Conservation (phyloP, 2,888 invertebrate species). For the Polymixis flavicincta region DNA sequence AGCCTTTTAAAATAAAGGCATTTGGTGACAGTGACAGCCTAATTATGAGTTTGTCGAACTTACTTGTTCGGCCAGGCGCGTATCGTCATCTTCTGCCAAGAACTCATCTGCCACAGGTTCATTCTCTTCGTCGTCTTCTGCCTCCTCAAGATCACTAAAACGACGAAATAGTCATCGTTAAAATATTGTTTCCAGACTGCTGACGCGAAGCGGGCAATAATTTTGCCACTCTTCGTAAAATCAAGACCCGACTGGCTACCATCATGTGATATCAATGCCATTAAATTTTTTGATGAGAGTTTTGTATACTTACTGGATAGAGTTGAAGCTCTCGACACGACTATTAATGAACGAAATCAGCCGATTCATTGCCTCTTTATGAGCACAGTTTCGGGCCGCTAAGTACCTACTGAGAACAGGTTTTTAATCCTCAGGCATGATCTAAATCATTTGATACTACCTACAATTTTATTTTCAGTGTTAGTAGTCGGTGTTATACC, state of each 20-base stretch:
- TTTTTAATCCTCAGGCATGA: slow-evolving; percentile 8
- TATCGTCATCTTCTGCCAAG: slow-evolving; percentile 66
- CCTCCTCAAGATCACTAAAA: slow-evolving; percentile 74
- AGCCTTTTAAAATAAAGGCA: not conserved
- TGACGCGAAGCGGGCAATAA: not conserved
- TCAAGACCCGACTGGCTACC: not conserved
- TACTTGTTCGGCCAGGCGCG: slow-evolving; percentile 67
- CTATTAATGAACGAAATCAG: slow-evolving; percentile 21
- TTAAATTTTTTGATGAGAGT: not conserved
- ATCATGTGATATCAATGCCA: not conserved
- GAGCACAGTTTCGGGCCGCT: slow-evolving; percentile 7
- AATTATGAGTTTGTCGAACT: slow-evolving; percentile 5
- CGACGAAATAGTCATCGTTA: not conserved
- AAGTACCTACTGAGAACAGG: slow-evolving; percentile 20
- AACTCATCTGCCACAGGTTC: slow-evolving; percentile 69
- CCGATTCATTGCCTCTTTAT: slow-evolving; percentile 10
- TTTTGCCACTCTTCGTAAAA: not conserved
- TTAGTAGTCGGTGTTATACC: not conserved
- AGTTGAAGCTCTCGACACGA: slow-evolving; percentile 13
- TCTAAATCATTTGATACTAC: not conserved
- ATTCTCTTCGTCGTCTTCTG: slow-evolving; percentile 74
- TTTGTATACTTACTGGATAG: slow-evolving; percentile 27
- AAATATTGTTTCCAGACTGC: not conserved
- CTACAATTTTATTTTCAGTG: not conserved
- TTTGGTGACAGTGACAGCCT: not conserved